phyloP scores from a whole-genome alignment of 2,797 vertebrate species.

The Muscicapa striata region DNA sequence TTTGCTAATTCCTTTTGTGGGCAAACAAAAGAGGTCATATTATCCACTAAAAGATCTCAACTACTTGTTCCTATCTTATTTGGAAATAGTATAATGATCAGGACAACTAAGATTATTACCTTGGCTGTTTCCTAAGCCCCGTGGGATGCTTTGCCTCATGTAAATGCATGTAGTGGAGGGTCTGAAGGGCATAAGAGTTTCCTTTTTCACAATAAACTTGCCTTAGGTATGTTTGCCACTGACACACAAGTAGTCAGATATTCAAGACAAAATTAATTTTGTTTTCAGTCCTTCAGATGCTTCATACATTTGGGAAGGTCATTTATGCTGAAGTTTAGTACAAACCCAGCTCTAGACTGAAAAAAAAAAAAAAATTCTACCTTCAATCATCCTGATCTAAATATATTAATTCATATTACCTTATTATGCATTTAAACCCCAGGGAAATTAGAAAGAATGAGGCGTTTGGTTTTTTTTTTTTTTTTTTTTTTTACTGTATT shows the following conservation, averaged over 20 bases:
- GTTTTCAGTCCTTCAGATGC: not conserved
- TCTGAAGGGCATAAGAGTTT: slow-evolving; percentile 1
- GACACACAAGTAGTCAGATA: not conserved
- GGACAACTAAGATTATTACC: slow-evolving; percentile 6
- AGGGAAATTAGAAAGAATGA: not conserved
- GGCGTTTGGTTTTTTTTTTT: too few species aligned
- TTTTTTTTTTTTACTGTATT: not conserved
- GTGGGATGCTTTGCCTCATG: not conserved
- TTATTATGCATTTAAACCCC: not conserved
- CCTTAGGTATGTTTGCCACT: not conserved
- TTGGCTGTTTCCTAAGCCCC: not conserved
- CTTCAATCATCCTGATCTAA: not conserved
- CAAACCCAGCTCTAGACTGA: not conserved
- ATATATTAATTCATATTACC: not conserved
- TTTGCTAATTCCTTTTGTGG: not conserved
- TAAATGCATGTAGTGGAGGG: not conserved
- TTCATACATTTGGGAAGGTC: slow-evolving; percentile 27
- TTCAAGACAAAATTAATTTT: slow-evolving; percentile 21
- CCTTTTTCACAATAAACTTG: not conserved
- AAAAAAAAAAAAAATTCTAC: not conserved
- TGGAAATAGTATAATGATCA: not conserved
- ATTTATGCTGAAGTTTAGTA: not conserved
- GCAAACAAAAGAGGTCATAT: not conserved
- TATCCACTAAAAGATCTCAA: not conserved
- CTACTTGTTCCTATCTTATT: not conserved